Evolutionary conservation across 1,140 invertebrate genomes (phyloP), one percentile per base, ranked within the genome.

Genomic region (Micrasema minimum): DNA sequence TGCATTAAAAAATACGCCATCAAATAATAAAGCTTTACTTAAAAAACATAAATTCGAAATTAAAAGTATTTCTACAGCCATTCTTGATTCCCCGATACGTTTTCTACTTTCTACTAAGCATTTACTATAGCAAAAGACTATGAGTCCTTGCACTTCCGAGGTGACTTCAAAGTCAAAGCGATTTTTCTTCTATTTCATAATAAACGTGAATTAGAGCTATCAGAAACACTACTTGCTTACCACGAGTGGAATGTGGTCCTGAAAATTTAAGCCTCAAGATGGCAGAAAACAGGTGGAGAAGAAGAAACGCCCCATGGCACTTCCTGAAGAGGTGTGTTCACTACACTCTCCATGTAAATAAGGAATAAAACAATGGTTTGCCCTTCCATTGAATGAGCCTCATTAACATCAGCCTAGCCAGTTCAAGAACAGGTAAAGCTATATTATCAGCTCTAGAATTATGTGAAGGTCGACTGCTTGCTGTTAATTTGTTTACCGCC

Each of bases 381-480:
- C 48, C 22, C 22, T 51, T 12, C 12, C 20, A 23, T 20, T 18
- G 16, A 22, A 16, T 22, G 48, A 51, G 1, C 22, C 2, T 22
- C 16, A 51, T 23, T 51, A 11, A 20, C 20, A 3, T 18, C 0
- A 9, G 1, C 3, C 20, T 22, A 2, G 48, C 48, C 2, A 18
- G 48, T 22, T 22, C 20, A 18, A 22, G 11, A 51, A 22, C 48
- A 51, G 18, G 11, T 51, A 14, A 14, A 20, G 57, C 37, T 31
- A 7, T 31, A n/a, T n/a, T n/a, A 31, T 31, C 26, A 31, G 10
- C 16, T n/a, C 57, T 31, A 61, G 35, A 61, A 61, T 38, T 43
- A 61, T 61, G 57, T 61, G 57, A 43, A 61, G 57, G 57, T 43
- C 57, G 57, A 61, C 37, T 41, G 38, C 35, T 61, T 61, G 22